Conservation (phyloP, 1,140 invertebrate genomes). For the Aradophagus sp. region DNA sequence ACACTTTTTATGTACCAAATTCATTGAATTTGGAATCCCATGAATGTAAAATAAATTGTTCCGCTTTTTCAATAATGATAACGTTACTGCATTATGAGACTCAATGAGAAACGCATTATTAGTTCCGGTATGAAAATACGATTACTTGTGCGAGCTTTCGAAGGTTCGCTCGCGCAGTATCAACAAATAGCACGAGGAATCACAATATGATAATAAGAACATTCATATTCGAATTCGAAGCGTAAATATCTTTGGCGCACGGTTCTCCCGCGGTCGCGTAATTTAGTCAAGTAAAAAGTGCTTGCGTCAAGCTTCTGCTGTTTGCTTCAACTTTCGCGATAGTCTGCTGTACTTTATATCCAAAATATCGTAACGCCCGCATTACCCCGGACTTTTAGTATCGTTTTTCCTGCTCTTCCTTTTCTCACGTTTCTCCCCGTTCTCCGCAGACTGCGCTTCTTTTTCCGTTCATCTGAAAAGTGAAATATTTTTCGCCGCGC, state of each 20-base stretch:
- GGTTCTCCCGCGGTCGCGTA: slow-evolving; percentile 52
- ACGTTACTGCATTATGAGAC: no score
- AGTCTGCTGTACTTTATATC: slow-evolving; percentile 47
- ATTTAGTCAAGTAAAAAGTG: slow-evolving; percentile 48
- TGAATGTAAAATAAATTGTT: no score
- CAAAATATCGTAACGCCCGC: slow-evolving; percentile 44
- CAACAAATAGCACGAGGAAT: slow-evolving; percentile 36
- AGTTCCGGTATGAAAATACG: no score
- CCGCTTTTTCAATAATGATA: no score
- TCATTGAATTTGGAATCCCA: no score
- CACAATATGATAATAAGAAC: slow-evolving; percentile 39
- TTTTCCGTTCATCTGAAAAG: slow-evolving; percentile 60
- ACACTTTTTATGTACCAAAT: no score
- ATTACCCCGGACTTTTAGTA: slow-evolving; percentile 45
- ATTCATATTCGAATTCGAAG: slow-evolving; percentile 34
- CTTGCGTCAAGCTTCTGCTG: slow-evolving; percentile 47
- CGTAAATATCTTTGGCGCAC: slow-evolving; percentile 26
- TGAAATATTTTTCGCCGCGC: slow-evolving; percentile 67
- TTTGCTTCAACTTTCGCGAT: slow-evolving; percentile 48
- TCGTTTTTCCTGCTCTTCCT: slow-evolving; percentile 35
- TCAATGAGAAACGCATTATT: no score
- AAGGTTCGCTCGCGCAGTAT: no score
- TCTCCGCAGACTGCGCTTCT: slow-evolving; percentile 37
- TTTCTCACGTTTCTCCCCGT: slow-evolving; percentile 38
- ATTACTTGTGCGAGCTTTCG: no score